Percentiles rank a stretch among this genome's conserved stretches.
Evolutionary conservation across 2,113 vertebrate species (phyloP).

Genomic region (Zosterops hypoxanthus): DNA sequence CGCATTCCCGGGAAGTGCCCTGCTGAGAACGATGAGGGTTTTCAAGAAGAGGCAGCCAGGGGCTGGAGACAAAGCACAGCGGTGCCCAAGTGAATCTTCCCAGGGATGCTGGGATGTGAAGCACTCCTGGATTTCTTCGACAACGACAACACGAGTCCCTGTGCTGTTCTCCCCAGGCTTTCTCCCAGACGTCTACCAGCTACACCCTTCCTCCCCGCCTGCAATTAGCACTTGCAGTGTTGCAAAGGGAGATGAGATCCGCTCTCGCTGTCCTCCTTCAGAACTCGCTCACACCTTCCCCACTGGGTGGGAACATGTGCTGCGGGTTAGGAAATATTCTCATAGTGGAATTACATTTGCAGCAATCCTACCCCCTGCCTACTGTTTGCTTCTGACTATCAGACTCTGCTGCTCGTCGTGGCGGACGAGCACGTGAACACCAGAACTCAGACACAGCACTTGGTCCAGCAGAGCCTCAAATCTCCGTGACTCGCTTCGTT

Average conservation of each 20-base stretch:
- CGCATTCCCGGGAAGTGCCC: not conserved
- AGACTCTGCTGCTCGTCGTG: not conserved
- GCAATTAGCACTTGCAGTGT: conserved; percentile 50
- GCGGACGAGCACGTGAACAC: not conserved
- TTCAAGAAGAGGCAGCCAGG: not conserved
- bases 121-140: not conserved
- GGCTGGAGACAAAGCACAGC: not conserved
- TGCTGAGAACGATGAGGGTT: rapidly evolving
- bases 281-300: conserved; percentile 56
- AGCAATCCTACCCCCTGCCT: not conserved
- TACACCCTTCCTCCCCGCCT: conserved; percentile 23
- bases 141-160: not conserved
- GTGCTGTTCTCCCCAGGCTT: not conserved
- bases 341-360: conserved; percentile 10
- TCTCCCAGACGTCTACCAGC: conserved; percentile 40
- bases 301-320: conserved; percentile 37
- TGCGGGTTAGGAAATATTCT: conserved; percentile 1
- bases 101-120: not conserved
- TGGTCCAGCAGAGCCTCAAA: not conserved
- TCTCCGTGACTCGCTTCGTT: not conserved
- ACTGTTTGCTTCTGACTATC: not conserved
- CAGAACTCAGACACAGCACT: not conserved
- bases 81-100: not conserved
- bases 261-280: conserved; percentile 9
- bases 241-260: conserved; percentile 27